Evolutionary conservation across 2,888 invertebrate genomes (phyloP).

Genomic region (Lysandra coridon): DNA sequence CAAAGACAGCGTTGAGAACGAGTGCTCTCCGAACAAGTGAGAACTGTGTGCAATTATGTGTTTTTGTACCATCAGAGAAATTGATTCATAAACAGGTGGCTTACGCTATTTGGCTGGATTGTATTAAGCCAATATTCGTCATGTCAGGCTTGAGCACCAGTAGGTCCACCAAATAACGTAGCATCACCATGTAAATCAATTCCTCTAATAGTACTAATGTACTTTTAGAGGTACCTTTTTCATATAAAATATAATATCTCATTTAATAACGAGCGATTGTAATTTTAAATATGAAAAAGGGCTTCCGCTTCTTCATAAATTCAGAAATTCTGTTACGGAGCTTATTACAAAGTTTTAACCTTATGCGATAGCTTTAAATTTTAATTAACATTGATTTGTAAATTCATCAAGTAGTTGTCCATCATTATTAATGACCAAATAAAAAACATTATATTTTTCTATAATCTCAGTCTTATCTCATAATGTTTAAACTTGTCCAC

Average conservation of each 20-base stretch:
- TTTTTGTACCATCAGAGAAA: not conserved
- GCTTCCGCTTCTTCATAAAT: not conserved
- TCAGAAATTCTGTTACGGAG: not conserved
- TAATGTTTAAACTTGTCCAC: not conserved
- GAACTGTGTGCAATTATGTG: conserved; percentile 38
- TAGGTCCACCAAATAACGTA: not conserved
- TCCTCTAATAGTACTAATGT: not conserved
- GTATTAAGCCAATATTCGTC: not conserved
- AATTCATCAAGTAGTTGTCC: not conserved
- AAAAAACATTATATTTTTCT: not conserved
- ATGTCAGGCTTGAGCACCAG: too few species aligned
- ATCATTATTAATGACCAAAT: not conserved
- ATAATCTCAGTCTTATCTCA: not conserved
- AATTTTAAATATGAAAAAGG: not conserved
- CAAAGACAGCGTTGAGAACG: conserved; percentile 44
- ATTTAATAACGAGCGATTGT: not conserved
- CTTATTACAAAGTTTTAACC: not conserved
- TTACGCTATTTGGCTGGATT: not conserved
- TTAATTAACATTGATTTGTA: not conserved
- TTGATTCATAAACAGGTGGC: not conserved
- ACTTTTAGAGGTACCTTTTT: too few species aligned
- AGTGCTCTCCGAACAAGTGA: conserved; percentile 41
- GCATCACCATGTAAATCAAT: not conserved
- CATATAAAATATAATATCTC: too few species aligned
- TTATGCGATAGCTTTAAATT: not conserved